Base-by-base conservation (phyloP, 2,888 invertebrate genomes). In the Pheosia gnoma region DNA sequence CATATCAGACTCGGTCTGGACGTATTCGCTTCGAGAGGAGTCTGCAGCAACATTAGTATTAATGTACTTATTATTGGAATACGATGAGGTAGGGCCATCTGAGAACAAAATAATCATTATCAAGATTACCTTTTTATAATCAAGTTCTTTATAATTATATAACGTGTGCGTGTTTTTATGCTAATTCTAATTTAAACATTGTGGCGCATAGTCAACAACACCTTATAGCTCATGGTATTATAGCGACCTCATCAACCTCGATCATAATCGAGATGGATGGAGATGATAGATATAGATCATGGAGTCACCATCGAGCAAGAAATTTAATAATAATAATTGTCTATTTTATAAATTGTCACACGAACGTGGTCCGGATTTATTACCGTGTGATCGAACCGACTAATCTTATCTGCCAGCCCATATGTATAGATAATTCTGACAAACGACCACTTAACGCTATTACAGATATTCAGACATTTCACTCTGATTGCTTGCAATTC, bases 81-180 rank as follows among this genome's bases (percentile, higher is more conserved):
- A 57, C 71, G 71, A 60, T 78, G 74, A 61, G 70, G 71, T 68
- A 71, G 72, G 68, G 76, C 70, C 90, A 90, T 90, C 90, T 88
- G 86, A 59, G 86, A 88, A 47, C 59, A 66, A 38, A 52, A 45
- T 45, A 9, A 41, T 41, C 10, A 43, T 4, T 8, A 5, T 5
- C 47, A 11, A 45, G 10, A 45, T 9, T 45, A 45, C n/a, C 11
- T 47, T 25, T 25, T 25, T 25, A 25, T 25, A 25, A 25, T 25
- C 25, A 25, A 25, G 25, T 25, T 25, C 25, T 25, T 25, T 25
- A 25, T 25, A 25, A 25, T 25, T 25, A 25, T 25, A 25, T 25
- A 25, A 25, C 25, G 25, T 25, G 25, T 25, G 25, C 25, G 25
- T 25, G 25, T 25, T 25, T 25, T 25, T 25, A 25, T 25, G 0